Conservation (phyloP, 2,888 invertebrate genomes). For the Hartigia nigra region DNA sequence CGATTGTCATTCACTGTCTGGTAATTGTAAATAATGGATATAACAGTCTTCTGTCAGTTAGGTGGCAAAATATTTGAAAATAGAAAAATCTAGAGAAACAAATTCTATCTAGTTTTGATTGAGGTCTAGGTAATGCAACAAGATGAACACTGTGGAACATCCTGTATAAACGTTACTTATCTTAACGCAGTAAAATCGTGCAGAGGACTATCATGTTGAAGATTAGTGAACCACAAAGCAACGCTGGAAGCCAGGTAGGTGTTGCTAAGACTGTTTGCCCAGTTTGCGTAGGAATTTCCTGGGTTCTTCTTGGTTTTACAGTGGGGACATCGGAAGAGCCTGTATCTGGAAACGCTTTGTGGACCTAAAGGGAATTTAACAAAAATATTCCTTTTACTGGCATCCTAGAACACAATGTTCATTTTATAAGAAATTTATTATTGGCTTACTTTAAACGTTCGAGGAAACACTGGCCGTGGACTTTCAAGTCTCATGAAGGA, state of each 20-base stretch:
- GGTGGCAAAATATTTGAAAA: background rate
- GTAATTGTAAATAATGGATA: background rate
- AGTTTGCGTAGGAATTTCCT: conserved; percentile 13
- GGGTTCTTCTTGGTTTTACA: background rate
- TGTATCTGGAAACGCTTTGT: conserved; percentile 7
- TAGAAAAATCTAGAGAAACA: background rate
- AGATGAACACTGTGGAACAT: background rate
- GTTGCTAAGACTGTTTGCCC: conserved; percentile 41
- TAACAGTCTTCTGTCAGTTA: background rate
- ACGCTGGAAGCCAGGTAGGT: conserved; percentile 51
- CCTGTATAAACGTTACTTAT: background rate
- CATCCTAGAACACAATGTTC: background rate
- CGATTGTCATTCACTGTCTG: background rate
- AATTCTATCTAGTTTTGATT: background rate
- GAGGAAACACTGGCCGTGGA: conserved; percentile 5
- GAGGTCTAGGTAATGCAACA: background rate
- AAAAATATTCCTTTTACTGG: background rate
- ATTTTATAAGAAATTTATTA: background rate
- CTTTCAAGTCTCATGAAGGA: conserved; percentile 35
- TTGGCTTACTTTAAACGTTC: background rate
- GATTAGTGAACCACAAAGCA: conserved; percentile 56
- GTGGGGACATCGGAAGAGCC: background rate
- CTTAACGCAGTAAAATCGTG: conserved; percentile 50
- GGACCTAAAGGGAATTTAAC: background rate
- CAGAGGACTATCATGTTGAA: conserved; percentile 57